A percentile compares a stretch with the other conserved stretches of the same genome.
phyloP scores from a whole-genome alignment of 2,888 invertebrate species.

The Ormia ochracea region DNA sequence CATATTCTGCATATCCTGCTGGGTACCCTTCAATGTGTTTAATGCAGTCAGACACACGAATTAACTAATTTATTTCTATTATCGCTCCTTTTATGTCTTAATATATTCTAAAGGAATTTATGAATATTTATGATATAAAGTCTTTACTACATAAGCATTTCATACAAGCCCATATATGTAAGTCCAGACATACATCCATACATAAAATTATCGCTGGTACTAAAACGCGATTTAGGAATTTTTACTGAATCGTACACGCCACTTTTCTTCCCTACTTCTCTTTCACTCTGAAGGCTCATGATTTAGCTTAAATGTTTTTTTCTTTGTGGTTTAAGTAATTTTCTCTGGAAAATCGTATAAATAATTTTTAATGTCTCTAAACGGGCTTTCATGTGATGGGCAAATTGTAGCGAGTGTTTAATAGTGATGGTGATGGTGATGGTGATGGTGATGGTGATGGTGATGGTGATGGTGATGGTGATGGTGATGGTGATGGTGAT shows the following conservation, averaged over 20 bases:
- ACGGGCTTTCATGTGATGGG: background rate
- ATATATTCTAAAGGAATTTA: too few species aligned
- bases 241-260: background rate
- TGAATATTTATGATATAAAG: conserved; percentile 45
- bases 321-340: background rate
- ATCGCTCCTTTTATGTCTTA: too few species aligned
- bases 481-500: conserved; percentile 34
- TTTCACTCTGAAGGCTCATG: background rate
- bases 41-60: too few species aligned
- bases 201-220: conserved; percentile 36
- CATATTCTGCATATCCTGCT: too few species aligned
- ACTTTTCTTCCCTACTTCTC: background rate
- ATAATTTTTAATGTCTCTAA: conserved; percentile 28
- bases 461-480: conserved; percentile 22
- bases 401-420: background rate
- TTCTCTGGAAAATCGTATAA: background rate
- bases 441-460: conserved; percentile 30
- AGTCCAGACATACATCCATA: background rate
- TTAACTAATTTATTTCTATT: too few species aligned
- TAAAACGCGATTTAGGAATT: conserved; percentile 13
- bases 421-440: conserved; percentile 26
- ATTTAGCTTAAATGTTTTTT: background rate
- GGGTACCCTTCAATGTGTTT: too few species aligned
- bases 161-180: background rate
- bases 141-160: conserved; percentile 50